Percentiles rank a stretch among this genome's conserved stretches.
phyloP scores from a whole-genome alignment of 1,140 invertebrate species.

The Sweltsa coloradensis region DNA sequence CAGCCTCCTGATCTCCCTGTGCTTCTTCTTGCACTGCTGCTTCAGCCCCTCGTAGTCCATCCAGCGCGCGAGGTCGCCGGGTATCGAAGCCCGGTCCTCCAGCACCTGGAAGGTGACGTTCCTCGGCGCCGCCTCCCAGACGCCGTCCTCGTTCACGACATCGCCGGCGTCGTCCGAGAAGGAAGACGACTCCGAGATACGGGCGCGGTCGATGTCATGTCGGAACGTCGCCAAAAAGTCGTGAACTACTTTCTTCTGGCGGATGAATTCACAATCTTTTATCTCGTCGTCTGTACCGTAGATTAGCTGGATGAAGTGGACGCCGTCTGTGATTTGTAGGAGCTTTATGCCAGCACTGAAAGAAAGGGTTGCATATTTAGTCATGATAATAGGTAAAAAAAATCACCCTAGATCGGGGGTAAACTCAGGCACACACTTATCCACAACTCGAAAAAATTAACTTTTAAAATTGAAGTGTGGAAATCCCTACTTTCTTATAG shows the following conservation, averaged over 20 bases:
- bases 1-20: constrained; percentile 15
- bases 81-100: constrained; percentile 28
- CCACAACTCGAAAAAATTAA: too few relatives aligned
- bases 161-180: not conserved
- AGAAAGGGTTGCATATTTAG: too few relatives aligned
- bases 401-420: too few relatives aligned
- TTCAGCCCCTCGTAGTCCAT: constrained; percentile 19
- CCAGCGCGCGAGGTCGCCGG: constrained; percentile 33
- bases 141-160: constrained; percentile 20
- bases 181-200: not conserved
- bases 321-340: constrained; percentile 49
- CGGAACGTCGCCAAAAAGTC: constrained; percentile 41
- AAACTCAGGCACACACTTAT: too few relatives aligned
- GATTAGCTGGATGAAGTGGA: constrained; percentile 52
- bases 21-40: constrained; percentile 12
- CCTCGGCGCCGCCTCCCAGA: constrained; percentile 23
- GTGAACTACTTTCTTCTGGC: constrained; percentile 33
- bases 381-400: too few relatives aligned
- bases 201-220: constrained; percentile 35
- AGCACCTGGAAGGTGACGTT: constrained; percentile 31
- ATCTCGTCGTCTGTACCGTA: constrained; percentile 41
- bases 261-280: constrained; percentile 51
- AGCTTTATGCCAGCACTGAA: constrained; percentile 35
- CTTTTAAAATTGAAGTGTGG: too few relatives aligned
- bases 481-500: too few relatives aligned